phyloP scores from a whole-genome alignment of 1,140 invertebrate genomes.

The Aradophagus sp. region DNA sequence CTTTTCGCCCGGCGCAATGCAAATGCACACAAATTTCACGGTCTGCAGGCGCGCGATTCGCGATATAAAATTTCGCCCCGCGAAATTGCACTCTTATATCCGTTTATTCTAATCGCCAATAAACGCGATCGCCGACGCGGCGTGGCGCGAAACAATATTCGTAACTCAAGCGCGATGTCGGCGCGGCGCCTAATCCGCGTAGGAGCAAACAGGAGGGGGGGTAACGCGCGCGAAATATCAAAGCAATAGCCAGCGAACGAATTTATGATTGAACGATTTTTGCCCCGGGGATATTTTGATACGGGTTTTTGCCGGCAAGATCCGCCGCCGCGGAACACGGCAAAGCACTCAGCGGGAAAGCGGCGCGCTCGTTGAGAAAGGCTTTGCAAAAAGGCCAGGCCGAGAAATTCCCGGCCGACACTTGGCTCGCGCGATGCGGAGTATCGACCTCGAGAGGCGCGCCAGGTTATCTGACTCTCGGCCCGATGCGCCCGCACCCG shows the following conservation, averaged over 20 bases:
- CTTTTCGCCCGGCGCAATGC: too few relatives aligned
- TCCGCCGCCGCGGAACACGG: conserved; percentile 51
- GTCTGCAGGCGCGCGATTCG: too few relatives aligned
- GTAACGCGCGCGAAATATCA: conserved; percentile 14
- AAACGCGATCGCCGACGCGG: too few relatives aligned
- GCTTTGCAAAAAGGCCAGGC: conserved; percentile 56
- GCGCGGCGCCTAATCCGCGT: too few relatives aligned
- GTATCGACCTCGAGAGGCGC: conserved; percentile 55
- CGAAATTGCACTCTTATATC: too few relatives aligned
- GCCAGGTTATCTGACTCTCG: conserved; percentile 65
- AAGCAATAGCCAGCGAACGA: conserved; percentile 24
- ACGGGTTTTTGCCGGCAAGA: conserved; percentile 38
- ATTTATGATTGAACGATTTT: conserved; percentile 48
- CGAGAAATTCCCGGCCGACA: conserved; percentile 50
- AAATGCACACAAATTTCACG: too few relatives aligned
- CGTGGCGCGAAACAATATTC: too few relatives aligned
- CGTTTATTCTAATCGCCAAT: too few relatives aligned
- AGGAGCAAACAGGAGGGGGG: too few relatives aligned
- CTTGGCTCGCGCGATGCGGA: conserved; percentile 55
- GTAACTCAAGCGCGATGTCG: too few relatives aligned
- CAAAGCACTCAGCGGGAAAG: conserved; percentile 56
- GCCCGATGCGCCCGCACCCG: conserved; percentile 49
- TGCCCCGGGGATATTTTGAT: conserved; percentile 33
- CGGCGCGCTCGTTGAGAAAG: conserved; percentile 51
- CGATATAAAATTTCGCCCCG: too few relatives aligned